These are phyloP conservation scores for Acrobasis suavella DNA, from an alignment of 2,888 invertebrate species.

Conservation along the genomic window DNA sequence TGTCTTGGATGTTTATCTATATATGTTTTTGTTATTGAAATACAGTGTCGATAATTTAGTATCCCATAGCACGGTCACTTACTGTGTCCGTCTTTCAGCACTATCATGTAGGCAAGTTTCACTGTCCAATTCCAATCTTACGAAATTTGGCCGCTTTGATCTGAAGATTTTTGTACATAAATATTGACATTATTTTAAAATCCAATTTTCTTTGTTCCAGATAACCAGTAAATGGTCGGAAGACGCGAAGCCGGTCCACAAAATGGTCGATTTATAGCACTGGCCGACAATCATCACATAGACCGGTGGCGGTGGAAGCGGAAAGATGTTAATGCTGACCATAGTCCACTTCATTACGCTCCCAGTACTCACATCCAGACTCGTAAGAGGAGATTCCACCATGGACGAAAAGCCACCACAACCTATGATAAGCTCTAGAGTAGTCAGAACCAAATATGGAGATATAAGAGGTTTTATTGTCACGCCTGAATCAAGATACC, in stretches of 20 bases:
- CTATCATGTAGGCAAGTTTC: no score
- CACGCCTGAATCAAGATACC: conserved; percentile 89
- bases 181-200: background rate
- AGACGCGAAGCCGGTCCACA: conserved; percentile 46
- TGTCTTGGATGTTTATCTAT: no score
- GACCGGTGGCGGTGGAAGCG: conserved; percentile 65
- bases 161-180: no score
- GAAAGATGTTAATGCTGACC: conserved; percentile 74
- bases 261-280: conserved; percentile 77
- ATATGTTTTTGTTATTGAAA: no score
- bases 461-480: conserved; percentile 93
- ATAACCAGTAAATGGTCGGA: conserved; percentile 63
- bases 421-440: conserved; percentile 88
- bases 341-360: conserved; percentile 77
- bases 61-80: no score
- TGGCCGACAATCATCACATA: conserved; percentile 54
- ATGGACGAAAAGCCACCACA: conserved; percentile 75
- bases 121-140: no score
- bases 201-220: conserved; percentile 60
- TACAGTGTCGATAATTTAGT: no score
- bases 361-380: conserved; percentile 68
- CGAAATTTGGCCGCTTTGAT: no score
- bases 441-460: conserved; percentile 94
- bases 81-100: no score
- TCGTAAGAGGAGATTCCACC: conserved; percentile 72